phyloP scores from a whole-genome alignment of 2,113 vertebrate genomes.

The Danionella cerebrum region DNA sequence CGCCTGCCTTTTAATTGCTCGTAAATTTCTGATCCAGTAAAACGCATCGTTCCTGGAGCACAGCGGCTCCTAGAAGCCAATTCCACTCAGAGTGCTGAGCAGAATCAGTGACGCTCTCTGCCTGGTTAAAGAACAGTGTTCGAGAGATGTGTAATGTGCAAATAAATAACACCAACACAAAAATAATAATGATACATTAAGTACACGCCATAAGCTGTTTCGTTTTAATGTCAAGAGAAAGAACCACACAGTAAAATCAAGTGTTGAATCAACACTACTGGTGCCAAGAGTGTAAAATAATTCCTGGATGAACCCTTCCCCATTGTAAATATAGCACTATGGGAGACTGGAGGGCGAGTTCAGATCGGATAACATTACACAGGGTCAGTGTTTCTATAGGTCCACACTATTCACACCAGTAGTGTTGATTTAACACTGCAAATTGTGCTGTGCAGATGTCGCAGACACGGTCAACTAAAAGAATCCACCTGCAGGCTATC shows the following conservation, averaged over 20 bases:
- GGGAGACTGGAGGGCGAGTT: no score
- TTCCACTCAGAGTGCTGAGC: background rate
- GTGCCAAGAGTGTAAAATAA: no score
- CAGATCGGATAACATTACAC: no score
- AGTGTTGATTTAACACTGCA: no score
- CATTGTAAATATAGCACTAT: no score
- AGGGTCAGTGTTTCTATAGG: no score
- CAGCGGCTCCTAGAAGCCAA: conserved; percentile 64
- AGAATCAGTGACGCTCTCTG: background rate
- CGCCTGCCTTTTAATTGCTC: conserved; percentile 96
- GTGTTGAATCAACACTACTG: background rate
- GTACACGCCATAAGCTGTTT: background rate
- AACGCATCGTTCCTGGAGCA: conserved; percentile 86
- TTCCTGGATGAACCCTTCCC: no score
- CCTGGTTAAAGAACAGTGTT: background rate
- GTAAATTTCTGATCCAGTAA: conserved; percentile 95
- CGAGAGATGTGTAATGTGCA: background rate
- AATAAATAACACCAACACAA: background rate
- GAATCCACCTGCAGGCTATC: no score
- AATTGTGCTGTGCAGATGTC: no score
- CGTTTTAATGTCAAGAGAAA: background rate
- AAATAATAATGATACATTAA: background rate
- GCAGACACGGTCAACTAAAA: no score
- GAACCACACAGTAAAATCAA: background rate
- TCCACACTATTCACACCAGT: no score